Conservation (phyloP, 2,797 vertebrate genomes). For the Danio aesculapii region DNA sequence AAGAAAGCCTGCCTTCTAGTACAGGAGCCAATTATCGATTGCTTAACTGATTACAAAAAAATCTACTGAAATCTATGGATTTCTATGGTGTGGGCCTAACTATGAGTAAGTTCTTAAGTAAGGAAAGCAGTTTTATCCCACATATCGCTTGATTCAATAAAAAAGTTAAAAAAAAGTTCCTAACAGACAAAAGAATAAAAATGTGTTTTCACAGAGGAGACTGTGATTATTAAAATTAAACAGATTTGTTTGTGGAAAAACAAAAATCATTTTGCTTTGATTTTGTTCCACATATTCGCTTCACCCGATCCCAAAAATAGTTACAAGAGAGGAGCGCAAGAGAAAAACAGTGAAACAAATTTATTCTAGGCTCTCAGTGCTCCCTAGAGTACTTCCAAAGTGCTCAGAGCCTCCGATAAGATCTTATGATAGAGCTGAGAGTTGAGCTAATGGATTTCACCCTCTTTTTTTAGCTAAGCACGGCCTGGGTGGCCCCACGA, state of each 20-base stretch:
- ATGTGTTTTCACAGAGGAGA: background rate
- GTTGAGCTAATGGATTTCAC: constrained; percentile 68
- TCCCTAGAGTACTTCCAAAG: constrained; percentile 65
- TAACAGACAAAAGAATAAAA: background rate
- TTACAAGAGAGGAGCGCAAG: background rate
- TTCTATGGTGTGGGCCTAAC: no score
- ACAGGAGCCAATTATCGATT: no score
- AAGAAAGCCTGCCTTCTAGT: no score
- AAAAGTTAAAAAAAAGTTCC: no score
- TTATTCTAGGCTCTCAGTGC: constrained; percentile 41
- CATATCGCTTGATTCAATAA: no score
- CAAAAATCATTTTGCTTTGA: background rate
- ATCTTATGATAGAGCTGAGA: constrained; percentile 71
- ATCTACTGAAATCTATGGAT: no score
- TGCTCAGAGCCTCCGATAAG: constrained; percentile 60
- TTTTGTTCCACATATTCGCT: background rate
- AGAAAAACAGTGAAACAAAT: background rate
- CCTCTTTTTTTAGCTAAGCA: constrained; percentile 45
- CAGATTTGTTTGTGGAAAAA: background rate
- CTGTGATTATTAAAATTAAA: background rate
- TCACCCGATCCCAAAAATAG: background rate
- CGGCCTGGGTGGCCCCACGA: constrained; percentile 73
- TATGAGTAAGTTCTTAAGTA: no score
- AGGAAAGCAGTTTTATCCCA: no score
- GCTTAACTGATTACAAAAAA: no score